phyloP scores from a whole-genome alignment of 2,888 invertebrate species.

The Gandaritis pyraliata region DNA sequence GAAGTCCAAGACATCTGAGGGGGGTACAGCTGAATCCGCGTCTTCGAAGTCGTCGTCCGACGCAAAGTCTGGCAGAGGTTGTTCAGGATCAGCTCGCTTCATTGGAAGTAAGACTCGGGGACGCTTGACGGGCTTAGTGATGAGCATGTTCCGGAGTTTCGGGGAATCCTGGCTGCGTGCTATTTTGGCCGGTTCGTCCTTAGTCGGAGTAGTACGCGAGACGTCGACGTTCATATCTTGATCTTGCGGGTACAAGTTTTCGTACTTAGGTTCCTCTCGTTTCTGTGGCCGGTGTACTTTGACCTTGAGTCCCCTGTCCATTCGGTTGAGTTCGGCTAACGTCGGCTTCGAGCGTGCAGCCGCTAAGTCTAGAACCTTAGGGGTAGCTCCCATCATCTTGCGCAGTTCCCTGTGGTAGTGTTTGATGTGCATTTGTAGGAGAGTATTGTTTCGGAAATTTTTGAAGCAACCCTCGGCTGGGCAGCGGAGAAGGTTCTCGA shows the following conservation, averaged over 20 bases:
- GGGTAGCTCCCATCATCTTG: conserved; percentile 90
- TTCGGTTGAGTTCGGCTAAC: conserved; percentile 41
- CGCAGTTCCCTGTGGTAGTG: conserved; percentile 95
- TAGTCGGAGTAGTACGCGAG: conserved; percentile 43
- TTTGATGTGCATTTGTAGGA: conserved; percentile 96
- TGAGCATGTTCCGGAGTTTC: conserved; percentile 66
- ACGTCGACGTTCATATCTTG: conserved; percentile 45
- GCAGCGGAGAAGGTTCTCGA: conserved; percentile 88
- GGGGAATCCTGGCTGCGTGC: conserved; percentile 65
- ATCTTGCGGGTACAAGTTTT: conserved; percentile 27
- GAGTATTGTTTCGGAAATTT: conserved; percentile 94
- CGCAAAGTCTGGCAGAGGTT: conserved; percentile 36
- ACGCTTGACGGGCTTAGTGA: conserved; percentile 66
- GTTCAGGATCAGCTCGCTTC: conserved; percentile 56
- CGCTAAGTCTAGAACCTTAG: conserved; percentile 94
- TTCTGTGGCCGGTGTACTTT: conserved; percentile 65
- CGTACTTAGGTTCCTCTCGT: conserved; percentile 57
- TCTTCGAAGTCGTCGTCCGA: conserved; percentile 47
- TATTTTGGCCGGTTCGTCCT: conserved; percentile 47
- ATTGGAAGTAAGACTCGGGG: conserved; percentile 73
- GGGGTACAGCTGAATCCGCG: conserved; percentile 39
- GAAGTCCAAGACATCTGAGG: conserved; percentile 57
- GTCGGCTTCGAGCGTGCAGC: conserved; percentile 87
- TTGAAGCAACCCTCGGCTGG: conserved; percentile 94
- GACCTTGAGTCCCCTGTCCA: conserved; percentile 64